A percentile compares a stretch with the other conserved stretches of the same genome.
Evolutionary conservation across 2,113 vertebrate genomes (phyloP).

Genomic region (Takifugu flavidus): DNA sequence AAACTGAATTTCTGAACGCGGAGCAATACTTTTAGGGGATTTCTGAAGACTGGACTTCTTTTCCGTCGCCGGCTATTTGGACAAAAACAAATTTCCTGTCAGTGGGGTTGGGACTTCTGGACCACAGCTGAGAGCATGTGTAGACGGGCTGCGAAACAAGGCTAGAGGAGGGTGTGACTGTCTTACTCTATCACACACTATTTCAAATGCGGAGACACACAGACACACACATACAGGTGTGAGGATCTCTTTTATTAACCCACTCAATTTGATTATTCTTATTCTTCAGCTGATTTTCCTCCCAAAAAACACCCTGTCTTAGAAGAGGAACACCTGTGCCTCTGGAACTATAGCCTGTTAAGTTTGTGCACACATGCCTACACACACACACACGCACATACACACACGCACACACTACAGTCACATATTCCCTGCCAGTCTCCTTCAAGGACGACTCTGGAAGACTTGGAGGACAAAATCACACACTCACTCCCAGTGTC

Average conservation of each 20-base stretch:
- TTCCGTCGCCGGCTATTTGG: too few relatives aligned
- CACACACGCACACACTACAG: slow-evolving; percentile 28
- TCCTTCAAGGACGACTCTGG: slow-evolving; percentile 72
- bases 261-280: slow-evolving; percentile 42
- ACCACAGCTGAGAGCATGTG: slow-evolving; percentile 1
- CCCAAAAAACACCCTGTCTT: slow-evolving; percentile 36
- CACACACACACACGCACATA: slow-evolving; percentile 28
- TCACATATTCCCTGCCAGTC: slow-evolving; percentile 63
- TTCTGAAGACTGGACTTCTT: too few relatives aligned
- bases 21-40: too few relatives aligned
- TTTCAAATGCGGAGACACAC: slow-evolving; percentile 16
- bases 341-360: slow-evolving; percentile 47
- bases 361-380: slow-evolving; percentile 29
- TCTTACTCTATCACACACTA: slow-evolving; percentile 38
- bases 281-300: slow-evolving; percentile 40
- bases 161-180: slow-evolving; percentile 61
- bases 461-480: slow-evolving; percentile 73
- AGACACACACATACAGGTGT: slow-evolving; percentile 25
- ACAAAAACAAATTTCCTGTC: too few relatives aligned
- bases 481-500: slow-evolving; percentile 65
- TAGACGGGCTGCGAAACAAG: too few relatives aligned
- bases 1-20: too few relatives aligned
- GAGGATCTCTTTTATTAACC: slow-evolving; percentile 25
- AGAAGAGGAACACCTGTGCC: slow-evolving; percentile 62
- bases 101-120: too few relatives aligned